Base-by-base conservation (phyloP, 2,113 vertebrate species). In the Neotoma lepida region DNA sequence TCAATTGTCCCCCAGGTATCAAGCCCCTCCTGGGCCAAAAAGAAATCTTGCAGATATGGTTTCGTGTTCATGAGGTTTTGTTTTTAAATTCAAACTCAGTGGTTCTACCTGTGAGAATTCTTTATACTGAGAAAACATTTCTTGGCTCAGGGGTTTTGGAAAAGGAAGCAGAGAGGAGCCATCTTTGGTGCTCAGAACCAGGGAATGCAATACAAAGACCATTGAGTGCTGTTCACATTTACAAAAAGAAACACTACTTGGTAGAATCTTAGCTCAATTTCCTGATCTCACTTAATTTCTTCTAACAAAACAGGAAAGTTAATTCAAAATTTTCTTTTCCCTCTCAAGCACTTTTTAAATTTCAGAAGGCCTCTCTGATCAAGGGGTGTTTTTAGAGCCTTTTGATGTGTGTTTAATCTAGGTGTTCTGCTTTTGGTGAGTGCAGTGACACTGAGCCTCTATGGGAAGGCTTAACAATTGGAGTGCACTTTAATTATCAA, bases 401-500 rank as follows among this genome's bases (percentile, higher is more conserved):
- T 2, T 0, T 4, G 51, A 30, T 1, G 0, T n/a, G 14, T 54
- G 6, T 96, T n/a, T 71, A 41, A 35, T 74, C 70, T 74, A 68
- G 91, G 54, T 0, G 3, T 41, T 2, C 9, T 39, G 91, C 0
- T 94, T 70, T 91, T 0, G 87, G 84, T 49, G 84, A 77, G 88
- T 96, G 58, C 93, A 78, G 54, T 93, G 88, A 9, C 49, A 20
- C 26, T 44, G 71, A 61, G 68, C 89, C 61, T 91, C 96, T 2
- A 8, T 22, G 70, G 14, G 22, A 33, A 26, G 93, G 74, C 96
- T 93, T 58, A 49, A 28, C 0, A 91, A 17, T 33, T 39, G 12
- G 90, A 97, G 90, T 96, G 96, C 98, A 97, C 97, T 98, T 84
- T 95, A 91, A 71, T 39, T 95, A 97, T 66, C 66, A 84, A 86